phyloP scores from a whole-genome alignment of 30 jellyfish, hydroid and myxozoan species.

The Turritopsis rubra region DNA sequence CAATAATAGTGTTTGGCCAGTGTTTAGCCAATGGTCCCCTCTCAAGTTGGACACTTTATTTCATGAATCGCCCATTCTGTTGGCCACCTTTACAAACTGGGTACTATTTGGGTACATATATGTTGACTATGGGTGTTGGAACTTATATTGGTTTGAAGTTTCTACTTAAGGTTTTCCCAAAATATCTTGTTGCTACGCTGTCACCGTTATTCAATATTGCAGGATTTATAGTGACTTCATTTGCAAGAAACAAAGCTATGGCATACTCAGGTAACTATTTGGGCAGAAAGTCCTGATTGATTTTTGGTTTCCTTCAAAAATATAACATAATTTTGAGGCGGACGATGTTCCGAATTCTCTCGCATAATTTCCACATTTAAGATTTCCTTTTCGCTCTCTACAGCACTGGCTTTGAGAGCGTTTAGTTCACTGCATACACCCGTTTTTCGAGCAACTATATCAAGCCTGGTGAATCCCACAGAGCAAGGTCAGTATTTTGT shows the following conservation, averaged over 20 bases:
- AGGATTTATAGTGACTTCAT: slow-evolving; percentile 1
- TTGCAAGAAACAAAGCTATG: background rate
- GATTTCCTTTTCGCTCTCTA: no score
- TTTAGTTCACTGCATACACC: slow-evolving; percentile 28
- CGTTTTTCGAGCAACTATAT: slow-evolving; percentile 47
- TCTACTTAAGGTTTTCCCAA: slow-evolving; percentile 20
- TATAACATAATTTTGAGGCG: background rate
- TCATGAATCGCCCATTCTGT: slow-evolving; percentile 64
- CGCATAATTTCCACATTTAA: background rate
- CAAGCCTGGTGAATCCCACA: slow-evolving; percentile 54
- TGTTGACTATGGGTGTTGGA: slow-evolving; percentile 52
- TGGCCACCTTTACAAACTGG: slow-evolving; percentile 57
- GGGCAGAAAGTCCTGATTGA: background rate
- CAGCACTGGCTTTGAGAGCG: background rate
- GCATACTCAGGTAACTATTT: background rate
- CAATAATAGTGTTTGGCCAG: background rate
- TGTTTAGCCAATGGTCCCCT: background rate
- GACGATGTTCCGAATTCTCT: no score
- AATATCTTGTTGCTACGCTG: slow-evolving; percentile 43
- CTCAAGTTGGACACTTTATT: slow-evolving; percentile 27
- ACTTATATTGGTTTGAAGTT: slow-evolving; percentile 50
- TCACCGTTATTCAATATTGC: slow-evolving; percentile 54
- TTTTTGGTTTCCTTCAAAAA: background rate
- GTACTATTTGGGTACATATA: slow-evolving; percentile 44
- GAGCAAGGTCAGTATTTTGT: slow-evolving; percentile 58